Evolutionary conservation across 1,140 invertebrate genomes (phyloP).

Genomic region (Plectrocnemia conspersa): DNA sequence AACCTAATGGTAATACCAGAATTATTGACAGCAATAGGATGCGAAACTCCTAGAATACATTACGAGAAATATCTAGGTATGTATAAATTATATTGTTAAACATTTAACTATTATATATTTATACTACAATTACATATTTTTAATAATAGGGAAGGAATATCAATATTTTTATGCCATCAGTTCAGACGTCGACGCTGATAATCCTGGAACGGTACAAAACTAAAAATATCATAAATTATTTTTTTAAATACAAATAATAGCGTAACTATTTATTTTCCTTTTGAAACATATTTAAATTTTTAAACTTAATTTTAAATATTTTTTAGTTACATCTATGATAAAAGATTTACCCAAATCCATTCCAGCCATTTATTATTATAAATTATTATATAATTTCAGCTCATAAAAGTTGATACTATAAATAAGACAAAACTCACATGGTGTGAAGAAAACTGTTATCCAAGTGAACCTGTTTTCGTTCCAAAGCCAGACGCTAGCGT

Average conservation of each 20-base stretch:
- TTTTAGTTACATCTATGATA: no score
- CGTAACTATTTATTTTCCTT: no score
- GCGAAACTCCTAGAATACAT: constrained; percentile 80
- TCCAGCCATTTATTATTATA: no score
- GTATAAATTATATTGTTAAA: neutral
- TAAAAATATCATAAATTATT: no score
- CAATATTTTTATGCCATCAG: constrained; percentile 86
- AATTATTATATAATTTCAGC: constrained; percentile 45
- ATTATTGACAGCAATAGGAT: constrained; percentile 67
- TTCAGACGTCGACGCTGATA: constrained; percentile 74
- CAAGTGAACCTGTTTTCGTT: constrained; percentile 85
- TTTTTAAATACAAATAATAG: no score
- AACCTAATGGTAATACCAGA: constrained; percentile 59
- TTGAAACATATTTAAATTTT: neutral
- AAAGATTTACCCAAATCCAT: constrained; percentile 8
- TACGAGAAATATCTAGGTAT: constrained; percentile 62
- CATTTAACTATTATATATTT: neutral
- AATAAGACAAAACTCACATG: constrained; percentile 63
- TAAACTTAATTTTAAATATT: constrained; percentile 4
- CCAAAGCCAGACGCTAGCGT: constrained; percentile 63
- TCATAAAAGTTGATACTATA: constrained; percentile 73
- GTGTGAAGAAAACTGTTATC: constrained; percentile 69
- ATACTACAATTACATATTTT: constrained; percentile 3
- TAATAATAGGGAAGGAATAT: constrained; percentile 57
- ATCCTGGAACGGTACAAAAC: constrained; percentile 78